These are phyloP conservation scores for Mesitornis unicolor DNA, from an alignment of 2,113 vertebrate species.

Conservation along the genomic window DNA sequence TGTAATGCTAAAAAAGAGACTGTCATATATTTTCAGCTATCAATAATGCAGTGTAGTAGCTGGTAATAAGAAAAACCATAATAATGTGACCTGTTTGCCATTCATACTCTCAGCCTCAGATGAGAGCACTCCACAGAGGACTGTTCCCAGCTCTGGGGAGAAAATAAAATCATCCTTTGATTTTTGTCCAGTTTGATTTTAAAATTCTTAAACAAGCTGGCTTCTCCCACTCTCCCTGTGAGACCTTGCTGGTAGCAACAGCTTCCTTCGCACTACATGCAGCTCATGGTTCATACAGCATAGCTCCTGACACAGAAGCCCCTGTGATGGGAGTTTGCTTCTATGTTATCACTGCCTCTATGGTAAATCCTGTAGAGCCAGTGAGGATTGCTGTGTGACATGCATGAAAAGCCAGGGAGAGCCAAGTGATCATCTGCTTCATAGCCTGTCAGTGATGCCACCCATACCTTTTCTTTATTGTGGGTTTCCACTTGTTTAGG, in stretches of 20 bases:
- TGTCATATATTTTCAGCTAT: background rate
- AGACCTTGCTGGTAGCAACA: background rate
- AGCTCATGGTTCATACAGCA: background rate
- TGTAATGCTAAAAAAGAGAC: background rate
- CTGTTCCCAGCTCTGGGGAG: background rate
- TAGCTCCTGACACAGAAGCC: background rate
- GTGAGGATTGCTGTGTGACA: background rate
- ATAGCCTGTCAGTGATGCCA: background rate
- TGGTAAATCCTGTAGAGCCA: background rate
- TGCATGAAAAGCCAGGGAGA: background rate
- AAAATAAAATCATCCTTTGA: background rate
- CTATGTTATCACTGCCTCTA: background rate
- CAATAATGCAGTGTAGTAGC: background rate
- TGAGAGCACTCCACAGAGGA: background rate
- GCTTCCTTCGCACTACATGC: background rate
- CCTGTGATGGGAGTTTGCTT: background rate
- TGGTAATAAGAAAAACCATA: background rate
- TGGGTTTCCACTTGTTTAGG: background rate
- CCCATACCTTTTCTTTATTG: background rate
- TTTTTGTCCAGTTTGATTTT: background rate
- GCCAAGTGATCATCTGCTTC: background rate
- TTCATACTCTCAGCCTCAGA: background rate
- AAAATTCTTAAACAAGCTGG: background rate
- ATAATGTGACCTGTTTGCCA: background rate
- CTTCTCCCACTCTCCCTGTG: background rate